Evolutionary conservation across 1,140 invertebrate genomes (phyloP).

Genomic region (Maniola jurtina): DNA sequence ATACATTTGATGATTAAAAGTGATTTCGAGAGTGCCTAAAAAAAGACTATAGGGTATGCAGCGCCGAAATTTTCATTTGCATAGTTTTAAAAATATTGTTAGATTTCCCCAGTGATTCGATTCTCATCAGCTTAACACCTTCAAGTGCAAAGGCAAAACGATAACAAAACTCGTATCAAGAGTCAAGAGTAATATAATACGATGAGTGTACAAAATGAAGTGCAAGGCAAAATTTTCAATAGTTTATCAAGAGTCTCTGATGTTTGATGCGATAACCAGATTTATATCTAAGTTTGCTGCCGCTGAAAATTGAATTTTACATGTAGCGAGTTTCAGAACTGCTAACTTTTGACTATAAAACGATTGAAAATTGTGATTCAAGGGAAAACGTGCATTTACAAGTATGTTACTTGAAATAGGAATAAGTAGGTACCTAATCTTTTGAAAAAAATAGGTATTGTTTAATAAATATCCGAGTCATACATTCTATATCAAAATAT

Average conservation of each 20-base stretch:
- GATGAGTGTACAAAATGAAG: not conserved
- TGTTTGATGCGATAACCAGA: not conserved
- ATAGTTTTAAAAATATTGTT: slow-evolving; percentile 31
- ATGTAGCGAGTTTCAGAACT: too few relatives aligned
- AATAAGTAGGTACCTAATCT: too few relatives aligned
- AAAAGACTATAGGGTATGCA: slow-evolving; percentile 24
- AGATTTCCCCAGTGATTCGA: slow-evolving; percentile 29
- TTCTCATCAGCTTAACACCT: slow-evolving; percentile 16
- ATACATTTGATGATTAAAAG: slow-evolving; percentile 34
- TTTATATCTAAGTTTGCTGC: not conserved
- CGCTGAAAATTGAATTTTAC: too few relatives aligned
- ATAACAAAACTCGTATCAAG: slow-evolving; percentile 3
- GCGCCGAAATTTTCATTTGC: slow-evolving; percentile 30
- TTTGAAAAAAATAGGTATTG: too few relatives aligned
- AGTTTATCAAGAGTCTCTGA: not conserved
- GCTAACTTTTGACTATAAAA: too few relatives aligned
- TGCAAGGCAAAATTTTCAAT: not conserved
- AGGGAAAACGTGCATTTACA: too few relatives aligned
- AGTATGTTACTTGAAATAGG: too few relatives aligned
- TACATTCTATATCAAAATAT: too few relatives aligned
- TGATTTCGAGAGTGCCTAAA: slow-evolving; percentile 29
- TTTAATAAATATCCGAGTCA: too few relatives aligned
- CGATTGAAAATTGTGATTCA: too few relatives aligned
- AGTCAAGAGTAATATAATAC: not conserved
- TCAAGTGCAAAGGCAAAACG: slow-evolving; percentile 1